Evolutionary conservation across 1,140 invertebrate species (phyloP).

Genomic region (Lethrus apterus): DNA sequence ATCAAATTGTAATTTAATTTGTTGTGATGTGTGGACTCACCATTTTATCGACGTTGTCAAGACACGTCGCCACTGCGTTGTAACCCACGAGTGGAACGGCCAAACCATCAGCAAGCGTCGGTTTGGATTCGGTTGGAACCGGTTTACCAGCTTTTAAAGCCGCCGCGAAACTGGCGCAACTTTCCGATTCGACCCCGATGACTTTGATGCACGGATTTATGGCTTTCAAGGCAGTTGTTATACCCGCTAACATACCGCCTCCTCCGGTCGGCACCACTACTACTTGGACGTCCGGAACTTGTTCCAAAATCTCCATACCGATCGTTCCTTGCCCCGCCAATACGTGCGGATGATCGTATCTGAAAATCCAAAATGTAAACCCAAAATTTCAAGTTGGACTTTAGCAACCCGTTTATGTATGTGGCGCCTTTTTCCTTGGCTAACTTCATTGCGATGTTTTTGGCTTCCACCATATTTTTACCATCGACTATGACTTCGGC

Average conservation of each 20-base stretch:
- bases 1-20: neutral
- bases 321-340: slow-evolving; percentile 90
- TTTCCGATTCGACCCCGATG: slow-evolving; percentile 83
- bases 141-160: slow-evolving; percentile 68
- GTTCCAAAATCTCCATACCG: slow-evolving; percentile 84
- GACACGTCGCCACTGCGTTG: slow-evolving; percentile 57
- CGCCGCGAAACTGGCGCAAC: slow-evolving; percentile 73
- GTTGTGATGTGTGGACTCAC: slow-evolving; percentile 31
- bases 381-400: neutral
- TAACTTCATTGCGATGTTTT: slow-evolving; percentile 42
- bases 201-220: slow-evolving; percentile 70
- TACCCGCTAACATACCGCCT: slow-evolving; percentile 80
- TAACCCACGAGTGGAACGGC: slow-evolving; percentile 60
- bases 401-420: slow-evolving; percentile 12
- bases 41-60: slow-evolving; percentile 56
- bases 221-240: slow-evolving; percentile 78
- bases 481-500: slow-evolving; percentile 66
- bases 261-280: slow-evolving; percentile 82
- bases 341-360: slow-evolving; percentile 88
- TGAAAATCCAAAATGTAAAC: no score
- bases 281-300: slow-evolving; percentile 67
- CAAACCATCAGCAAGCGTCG: slow-evolving; percentile 43
- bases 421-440: slow-evolving; percentile 43
- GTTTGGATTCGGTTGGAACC: slow-evolving; percentile 6
- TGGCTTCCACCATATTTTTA: slow-evolving; percentile 56